Evolutionary conservation across 2,113 vertebrate species (phyloP).

Genomic region (Osmerus eperlanus): DNA sequence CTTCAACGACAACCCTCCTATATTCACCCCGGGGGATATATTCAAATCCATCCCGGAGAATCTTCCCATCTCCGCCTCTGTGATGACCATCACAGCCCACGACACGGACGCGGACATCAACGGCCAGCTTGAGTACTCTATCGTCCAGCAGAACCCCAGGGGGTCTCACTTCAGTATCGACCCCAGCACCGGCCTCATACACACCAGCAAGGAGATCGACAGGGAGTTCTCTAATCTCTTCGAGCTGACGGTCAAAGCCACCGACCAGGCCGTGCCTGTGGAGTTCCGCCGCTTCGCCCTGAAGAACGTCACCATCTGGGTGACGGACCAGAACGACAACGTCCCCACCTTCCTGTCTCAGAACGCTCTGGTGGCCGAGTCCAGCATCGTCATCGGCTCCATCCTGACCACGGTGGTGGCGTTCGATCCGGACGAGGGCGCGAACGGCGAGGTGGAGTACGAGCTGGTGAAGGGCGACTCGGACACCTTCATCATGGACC

Average conservation of each 20-base stretch:
- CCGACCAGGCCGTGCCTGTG: conserved; percentile 86
- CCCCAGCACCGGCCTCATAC: conserved; percentile 79
- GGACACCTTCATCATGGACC: conserved; percentile 91
- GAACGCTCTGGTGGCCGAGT: conserved; percentile 88
- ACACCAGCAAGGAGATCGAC: conserved; percentile 86
- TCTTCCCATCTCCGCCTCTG: conserved; percentile 83
- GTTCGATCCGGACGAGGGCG: conserved; percentile 91
- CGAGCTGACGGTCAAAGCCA: conserved; percentile 91
- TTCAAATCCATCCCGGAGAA: conserved; percentile 96
- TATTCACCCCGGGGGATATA: conserved; percentile 89
- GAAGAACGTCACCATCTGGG: conserved; percentile 93
- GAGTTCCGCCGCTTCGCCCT: conserved; percentile 87
- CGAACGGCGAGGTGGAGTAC: conserved; percentile 94
- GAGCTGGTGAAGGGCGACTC: conserved; percentile 89
- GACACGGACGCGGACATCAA: conserved; percentile 97
- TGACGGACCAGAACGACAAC: conserved; percentile 94
- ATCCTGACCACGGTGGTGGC: conserved; percentile 88
- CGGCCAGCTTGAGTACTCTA: conserved; percentile 84
- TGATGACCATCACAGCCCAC: conserved; percentile 84
- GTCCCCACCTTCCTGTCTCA: conserved; percentile 88
- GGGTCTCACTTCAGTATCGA: conserved; percentile 90
- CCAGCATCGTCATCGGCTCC: conserved; percentile 86
- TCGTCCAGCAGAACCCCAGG: conserved; percentile 88
- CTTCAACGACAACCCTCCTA: conserved; percentile 94
- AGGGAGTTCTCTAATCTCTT: conserved; percentile 94